Base-by-base conservation (phyloP, 2,888 invertebrate species). In the Brachycybe producta region DNA sequence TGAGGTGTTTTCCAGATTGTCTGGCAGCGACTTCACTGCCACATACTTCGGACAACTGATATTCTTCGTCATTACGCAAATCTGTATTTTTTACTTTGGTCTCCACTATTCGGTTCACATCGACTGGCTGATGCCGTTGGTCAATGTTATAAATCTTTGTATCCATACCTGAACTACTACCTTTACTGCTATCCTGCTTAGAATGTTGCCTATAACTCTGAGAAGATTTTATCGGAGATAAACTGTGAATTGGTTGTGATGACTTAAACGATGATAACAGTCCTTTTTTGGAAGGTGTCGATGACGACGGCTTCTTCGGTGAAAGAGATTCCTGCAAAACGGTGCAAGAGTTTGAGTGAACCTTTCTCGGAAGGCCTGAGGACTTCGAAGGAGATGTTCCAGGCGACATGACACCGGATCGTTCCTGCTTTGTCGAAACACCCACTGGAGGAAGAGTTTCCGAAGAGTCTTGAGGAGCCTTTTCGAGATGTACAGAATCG, bases 61-160 rank as follows among this genome's bases (percentile, higher is more conserved):
- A 46, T 27, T 51, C 46, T 40, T 51, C 51, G 3, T 43, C 44
- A n/a, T 26, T 34, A 3, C 44, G 23, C 13, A 35, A 19, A 5
- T 44, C 43, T 0, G 46, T 48, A 28, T 49, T 49, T 34, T 49
- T 49, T 24, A 45, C 49, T 21, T 49, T 49, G 30, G 30, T n/a
- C 2, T 50, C 44, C 17, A 23, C 30, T 19, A 50, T 34, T 13
- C 26, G 30, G 42, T 15, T 30, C 7, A 11, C 24, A 23, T 5
- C 42, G 8, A 38, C 19, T 13, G 11, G 7, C 32, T 30, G 32
- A 8, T 30, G 32, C 13, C 21, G 19, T 23, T 39, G 39, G n/a
- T 42, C 43, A 27, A 27, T 36, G 36, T 46, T 46, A 27, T 34
- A 46, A 7, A 36, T 24, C 46, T 34, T 35, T n/a, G 32, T 11